Evolutionary conservation across 2,888 invertebrate species (phyloP).

Genomic region (Prostheceraeus crozeri): DNA sequence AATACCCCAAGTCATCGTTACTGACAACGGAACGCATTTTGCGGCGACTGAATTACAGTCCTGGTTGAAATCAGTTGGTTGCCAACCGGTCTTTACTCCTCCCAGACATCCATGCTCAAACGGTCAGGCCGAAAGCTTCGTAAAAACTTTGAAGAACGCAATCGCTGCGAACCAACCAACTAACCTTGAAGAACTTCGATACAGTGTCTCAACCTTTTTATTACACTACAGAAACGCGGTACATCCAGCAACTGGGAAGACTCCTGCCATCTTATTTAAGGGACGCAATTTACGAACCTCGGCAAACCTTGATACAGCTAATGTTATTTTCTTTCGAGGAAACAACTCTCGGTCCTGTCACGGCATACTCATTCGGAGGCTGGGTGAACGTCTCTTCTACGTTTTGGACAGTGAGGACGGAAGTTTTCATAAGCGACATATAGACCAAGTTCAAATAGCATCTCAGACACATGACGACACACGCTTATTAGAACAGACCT

Average conservation of each 20-base stretch:
- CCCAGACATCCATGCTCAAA: constrained; percentile 5
- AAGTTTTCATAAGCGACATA: constrained; percentile 9
- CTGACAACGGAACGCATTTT: constrained; percentile 10
- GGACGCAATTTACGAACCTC: constrained; percentile 25
- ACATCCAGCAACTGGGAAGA: constrained; percentile 12
- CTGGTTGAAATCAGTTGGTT: constrained; percentile 5
- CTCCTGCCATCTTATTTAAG: constrained; percentile 24
- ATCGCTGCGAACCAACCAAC: neutral
- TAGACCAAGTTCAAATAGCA: constrained; percentile 26
- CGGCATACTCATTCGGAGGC: neutral
- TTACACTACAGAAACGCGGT: constrained; percentile 3
- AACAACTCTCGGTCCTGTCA: constrained; percentile 12
- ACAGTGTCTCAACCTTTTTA: neutral
- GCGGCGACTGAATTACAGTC: neutral
- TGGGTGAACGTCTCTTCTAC: neutral
- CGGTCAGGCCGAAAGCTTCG: constrained; percentile 13
- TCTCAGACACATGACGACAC: too few species aligned
- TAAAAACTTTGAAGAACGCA: neutral
- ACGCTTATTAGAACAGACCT: too few species aligned
- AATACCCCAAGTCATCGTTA: neutral
- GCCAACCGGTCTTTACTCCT: constrained; percentile 2
- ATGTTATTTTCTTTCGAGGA: constrained; percentile 24
- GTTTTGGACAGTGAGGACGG: constrained; percentile 24
- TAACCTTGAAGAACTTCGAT: neutral
- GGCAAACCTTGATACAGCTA: constrained; percentile 21